These are phyloP conservation scores for Elysia crispata DNA, from an alignment of 2,888 invertebrate genomes.

Conservation along the genomic window DNA sequence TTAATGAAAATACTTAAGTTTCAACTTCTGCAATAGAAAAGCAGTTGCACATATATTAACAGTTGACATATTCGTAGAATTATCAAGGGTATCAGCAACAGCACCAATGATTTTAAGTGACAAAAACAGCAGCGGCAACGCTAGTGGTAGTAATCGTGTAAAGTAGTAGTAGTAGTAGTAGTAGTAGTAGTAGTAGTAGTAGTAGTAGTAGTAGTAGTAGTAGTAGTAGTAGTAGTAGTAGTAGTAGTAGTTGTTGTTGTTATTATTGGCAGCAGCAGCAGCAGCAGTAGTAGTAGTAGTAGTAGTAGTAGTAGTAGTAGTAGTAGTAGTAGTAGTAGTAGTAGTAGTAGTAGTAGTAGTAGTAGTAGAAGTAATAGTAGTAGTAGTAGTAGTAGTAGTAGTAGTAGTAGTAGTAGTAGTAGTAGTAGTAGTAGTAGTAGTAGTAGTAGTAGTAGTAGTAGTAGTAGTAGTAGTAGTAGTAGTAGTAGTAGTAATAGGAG, in stretches of 20 bases:
- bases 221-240: constrained; percentile 27
- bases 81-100: too few species aligned
- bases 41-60: too few species aligned
- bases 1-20: too few species aligned
- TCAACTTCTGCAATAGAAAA: too few species aligned
- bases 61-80: too few species aligned
- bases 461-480: constrained; percentile 45
- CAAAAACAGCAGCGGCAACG: too few species aligned
- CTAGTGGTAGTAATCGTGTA: too few species aligned
- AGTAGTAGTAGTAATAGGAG: constrained; percentile 42
- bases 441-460: constrained; percentile 33
- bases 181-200: too few species aligned
- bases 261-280: too few species aligned
- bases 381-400: constrained; percentile 43
- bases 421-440: constrained; percentile 46
- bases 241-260: neutral
- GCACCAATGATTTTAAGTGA: too few species aligned
- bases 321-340: constrained; percentile 26
- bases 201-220: neutral
- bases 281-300: neutral
- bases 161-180: too few species aligned
- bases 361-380: constrained; percentile 13
- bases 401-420: constrained; percentile 44
- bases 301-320: constrained; percentile 5
- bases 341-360: constrained; percentile 25